These are phyloP conservation scores for Amblyraja radiata DNA, from an alignment of 2,797 vertebrate species.

Conservation along the genomic window DNA sequence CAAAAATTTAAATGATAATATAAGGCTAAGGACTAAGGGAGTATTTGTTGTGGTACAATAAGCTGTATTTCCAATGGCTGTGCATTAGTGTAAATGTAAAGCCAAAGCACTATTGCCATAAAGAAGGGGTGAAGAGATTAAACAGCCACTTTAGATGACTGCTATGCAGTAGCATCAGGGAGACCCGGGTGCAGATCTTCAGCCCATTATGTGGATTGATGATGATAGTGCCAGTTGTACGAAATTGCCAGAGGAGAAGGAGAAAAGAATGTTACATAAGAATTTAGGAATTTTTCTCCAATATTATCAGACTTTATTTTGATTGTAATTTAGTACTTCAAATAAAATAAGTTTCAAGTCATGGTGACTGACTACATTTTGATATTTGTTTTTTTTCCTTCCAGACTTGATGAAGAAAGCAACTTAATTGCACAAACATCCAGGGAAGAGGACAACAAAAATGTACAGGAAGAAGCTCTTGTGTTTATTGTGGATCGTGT, in stretches of 20 bases:
- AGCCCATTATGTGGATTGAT: background rate
- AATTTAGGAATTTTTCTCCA: background rate
- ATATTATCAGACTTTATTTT: background rate
- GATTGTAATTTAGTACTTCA: background rate
- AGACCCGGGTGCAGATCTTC: background rate
- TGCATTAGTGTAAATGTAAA: background rate
- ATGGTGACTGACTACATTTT: background rate
- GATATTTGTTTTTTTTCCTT: background rate
- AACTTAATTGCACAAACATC: slow-evolving; percentile 6
- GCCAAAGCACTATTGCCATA: background rate
- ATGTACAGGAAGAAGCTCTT: slow-evolving; percentile 31
- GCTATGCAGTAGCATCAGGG: background rate
- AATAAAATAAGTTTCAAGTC: background rate
- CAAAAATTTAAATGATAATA: background rate
- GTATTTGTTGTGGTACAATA: background rate
- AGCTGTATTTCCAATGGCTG: background rate
- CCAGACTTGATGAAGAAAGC: background rate
- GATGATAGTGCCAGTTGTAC: background rate
- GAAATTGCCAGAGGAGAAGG: background rate
- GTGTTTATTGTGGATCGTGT: slow-evolving; percentile 48
- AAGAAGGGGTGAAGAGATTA: background rate
- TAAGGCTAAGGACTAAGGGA: background rate
- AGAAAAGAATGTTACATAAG: background rate
- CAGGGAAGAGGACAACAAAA: background rate
- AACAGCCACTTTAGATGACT: too few relatives aligned